phyloP scores from a whole-genome alignment of 2,113 vertebrate genomes.

The Elephantulus edwardii region DNA sequence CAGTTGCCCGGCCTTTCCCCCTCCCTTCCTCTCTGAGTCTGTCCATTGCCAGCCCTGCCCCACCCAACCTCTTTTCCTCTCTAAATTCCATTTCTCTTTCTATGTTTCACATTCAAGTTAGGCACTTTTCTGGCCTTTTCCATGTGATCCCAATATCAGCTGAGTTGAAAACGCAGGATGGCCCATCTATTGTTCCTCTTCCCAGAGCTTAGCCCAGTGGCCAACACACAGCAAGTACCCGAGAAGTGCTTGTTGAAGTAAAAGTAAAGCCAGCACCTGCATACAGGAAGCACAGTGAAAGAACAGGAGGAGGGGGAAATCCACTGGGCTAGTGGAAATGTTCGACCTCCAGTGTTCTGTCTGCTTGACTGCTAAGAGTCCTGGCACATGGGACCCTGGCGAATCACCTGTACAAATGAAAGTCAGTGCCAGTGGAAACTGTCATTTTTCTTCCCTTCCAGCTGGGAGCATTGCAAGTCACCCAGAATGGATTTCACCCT shows the following conservation, averaged over 20 bases:
- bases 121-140: background rate
- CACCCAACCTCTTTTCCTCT: background rate
- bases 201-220: background rate
- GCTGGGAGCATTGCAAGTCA: background rate
- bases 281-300: background rate
- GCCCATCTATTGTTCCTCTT: too few relatives aligned
- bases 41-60: background rate
- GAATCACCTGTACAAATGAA: conserved; percentile 10
- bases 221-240: background rate
- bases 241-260: background rate
- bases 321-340: background rate
- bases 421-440: background rate
- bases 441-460: background rate
- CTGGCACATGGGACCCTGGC: background rate
- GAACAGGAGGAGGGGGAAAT: background rate
- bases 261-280: background rate
- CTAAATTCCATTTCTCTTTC: background rate
- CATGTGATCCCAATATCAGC: background rate
- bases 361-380: background rate
- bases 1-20: rapidly evolving
- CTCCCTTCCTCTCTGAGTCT: background rate
- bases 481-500: background rate
- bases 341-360: background rate
- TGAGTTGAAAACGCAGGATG: background rate
- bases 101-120: background rate